Conservation (phyloP, 2,113 vertebrate genomes). For the Salvelinus fontinalis region DNA sequence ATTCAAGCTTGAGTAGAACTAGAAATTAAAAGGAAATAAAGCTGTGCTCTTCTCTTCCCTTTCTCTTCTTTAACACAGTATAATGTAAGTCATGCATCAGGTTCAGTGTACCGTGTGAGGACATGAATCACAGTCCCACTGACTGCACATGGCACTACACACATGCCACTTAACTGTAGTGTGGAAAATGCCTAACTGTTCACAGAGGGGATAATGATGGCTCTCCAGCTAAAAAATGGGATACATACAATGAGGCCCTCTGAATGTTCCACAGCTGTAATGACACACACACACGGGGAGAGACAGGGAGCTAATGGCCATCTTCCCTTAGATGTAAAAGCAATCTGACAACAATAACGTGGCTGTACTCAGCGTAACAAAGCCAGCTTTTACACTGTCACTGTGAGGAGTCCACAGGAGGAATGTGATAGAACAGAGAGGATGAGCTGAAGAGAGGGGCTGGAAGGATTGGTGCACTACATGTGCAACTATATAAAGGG, state of each 20-base stretch:
- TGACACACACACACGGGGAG: background rate
- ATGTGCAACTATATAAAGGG: too few relatives aligned
- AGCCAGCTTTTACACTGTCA: conserved; percentile 37
- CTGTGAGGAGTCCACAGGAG: conserved; percentile 14
- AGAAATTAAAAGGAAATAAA: conserved; percentile 9
- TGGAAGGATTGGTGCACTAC: too few relatives aligned
- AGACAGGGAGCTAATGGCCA: conserved; percentile 7
- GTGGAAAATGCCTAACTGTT: conserved; percentile 21
- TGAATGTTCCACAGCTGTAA: conserved; percentile 10
- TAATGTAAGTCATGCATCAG: conserved; percentile 35
- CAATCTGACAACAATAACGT: background rate
- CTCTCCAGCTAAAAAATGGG: conserved; percentile 1
- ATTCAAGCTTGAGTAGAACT: conserved; percentile 13
- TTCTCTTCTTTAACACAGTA: conserved; percentile 15
- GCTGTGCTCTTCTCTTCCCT: conserved; percentile 18
- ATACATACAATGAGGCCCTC: background rate
- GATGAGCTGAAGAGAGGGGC: background rate
- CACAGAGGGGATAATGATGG: conserved; percentile 14
- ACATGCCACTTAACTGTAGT: conserved; percentile 22
- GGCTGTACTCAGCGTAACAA: conserved; percentile 1
- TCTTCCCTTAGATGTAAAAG: conserved; percentile 1
- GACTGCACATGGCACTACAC: conserved; percentile 2
- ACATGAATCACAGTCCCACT: conserved; percentile 26
- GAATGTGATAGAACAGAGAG: background rate
- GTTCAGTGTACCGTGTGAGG: conserved; percentile 34